A percentile compares a stretch with the other conserved stretches of the same genome.
Conservation (phyloP, 2,113 vertebrate species). For the Rattus norvegicus region DNA sequence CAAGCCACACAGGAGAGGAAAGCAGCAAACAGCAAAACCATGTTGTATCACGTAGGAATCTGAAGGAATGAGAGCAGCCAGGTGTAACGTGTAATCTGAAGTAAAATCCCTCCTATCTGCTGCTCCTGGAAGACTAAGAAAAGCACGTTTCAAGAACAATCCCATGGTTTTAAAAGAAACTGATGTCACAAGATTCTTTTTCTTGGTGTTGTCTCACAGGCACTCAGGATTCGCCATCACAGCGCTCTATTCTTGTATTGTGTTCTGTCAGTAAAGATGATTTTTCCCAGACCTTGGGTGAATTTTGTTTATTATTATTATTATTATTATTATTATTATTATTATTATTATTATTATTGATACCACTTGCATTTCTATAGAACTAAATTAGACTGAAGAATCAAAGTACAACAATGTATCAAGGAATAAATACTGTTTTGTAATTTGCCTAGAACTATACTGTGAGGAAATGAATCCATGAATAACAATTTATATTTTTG, state of each 20-base stretch:
- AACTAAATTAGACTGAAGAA: neutral
- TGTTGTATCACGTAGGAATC: neutral
- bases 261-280: neutral
- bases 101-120: neutral
- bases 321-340: neutral
- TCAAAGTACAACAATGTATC: neutral
- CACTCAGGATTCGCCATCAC: neutral
- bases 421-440: neutral
- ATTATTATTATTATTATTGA: neutral
- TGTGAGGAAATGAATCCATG: neutral
- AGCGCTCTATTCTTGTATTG: neutral
- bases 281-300: neutral
- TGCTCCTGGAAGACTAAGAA: neutral
- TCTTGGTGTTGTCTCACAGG: neutral
- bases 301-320: neutral
- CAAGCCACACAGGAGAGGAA: neutral
- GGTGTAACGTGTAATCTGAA: too few relatives aligned
- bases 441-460: neutral
- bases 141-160: neutral
- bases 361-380: neutral
- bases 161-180: neutral
- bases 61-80: too few relatives aligned
- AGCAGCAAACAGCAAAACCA: neutral
- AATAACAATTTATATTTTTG: neutral
- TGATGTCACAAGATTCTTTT: neutral